Conservation (phyloP, 2,113 vertebrate species). For the Chascanopsetta lugubris region DNA sequence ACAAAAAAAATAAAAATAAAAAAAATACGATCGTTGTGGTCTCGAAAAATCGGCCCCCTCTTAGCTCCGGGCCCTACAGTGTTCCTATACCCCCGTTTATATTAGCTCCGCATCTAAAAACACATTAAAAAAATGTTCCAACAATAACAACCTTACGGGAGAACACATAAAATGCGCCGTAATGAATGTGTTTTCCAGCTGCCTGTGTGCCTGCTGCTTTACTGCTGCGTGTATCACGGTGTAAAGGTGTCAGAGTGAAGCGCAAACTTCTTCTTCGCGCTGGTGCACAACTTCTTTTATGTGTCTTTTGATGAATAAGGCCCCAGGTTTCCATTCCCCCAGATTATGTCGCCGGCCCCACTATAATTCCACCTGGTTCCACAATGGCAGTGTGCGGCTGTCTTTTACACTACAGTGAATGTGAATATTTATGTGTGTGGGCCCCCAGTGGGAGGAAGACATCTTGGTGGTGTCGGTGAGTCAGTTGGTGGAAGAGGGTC, state of each 20-base stretch:
- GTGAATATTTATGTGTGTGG: background rate
- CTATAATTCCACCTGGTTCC: constrained; percentile 30
- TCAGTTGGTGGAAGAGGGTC: background rate
- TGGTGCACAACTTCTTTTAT: background rate
- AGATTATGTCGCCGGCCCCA: background rate
- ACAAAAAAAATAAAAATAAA: too few species aligned
- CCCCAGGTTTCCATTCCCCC: background rate
- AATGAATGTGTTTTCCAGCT: background rate
- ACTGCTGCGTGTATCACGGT: background rate
- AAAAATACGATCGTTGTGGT: too few species aligned
- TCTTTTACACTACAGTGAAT: background rate
- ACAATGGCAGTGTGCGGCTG: background rate
- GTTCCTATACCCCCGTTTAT: background rate
- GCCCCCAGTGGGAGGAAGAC: background rate
- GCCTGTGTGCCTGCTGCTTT: background rate
- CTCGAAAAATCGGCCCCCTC: too few species aligned
- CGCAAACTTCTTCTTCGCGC: background rate
- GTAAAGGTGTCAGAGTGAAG: background rate
- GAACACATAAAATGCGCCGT: background rate
- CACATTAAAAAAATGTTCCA: background rate
- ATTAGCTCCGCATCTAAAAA: background rate
- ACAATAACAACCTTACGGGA: background rate
- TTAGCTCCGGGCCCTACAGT: too few species aligned
- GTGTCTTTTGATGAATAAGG: background rate
- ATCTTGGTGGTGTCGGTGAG: constrained; percentile 3